phyloP scores from a whole-genome alignment of 2,113 vertebrate species.

The Balaeniceps rex region DNA sequence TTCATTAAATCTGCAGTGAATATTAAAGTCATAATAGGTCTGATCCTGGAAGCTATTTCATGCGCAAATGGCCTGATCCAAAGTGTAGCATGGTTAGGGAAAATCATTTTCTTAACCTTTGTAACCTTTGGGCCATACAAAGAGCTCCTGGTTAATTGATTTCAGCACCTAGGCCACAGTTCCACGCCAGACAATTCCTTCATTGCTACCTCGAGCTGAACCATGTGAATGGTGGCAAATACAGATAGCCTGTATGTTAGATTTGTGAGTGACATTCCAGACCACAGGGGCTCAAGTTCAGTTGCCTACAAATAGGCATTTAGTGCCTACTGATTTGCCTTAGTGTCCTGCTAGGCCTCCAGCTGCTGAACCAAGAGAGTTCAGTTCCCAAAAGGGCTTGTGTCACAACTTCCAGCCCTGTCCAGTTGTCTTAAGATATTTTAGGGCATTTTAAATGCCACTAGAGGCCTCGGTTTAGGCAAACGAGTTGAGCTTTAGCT shows the following conservation, averaged over 20 bases:
- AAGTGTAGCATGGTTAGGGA: neutral
- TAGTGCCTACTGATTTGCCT: neutral
- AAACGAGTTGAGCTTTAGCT: neutral
- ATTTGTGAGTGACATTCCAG: neutral
- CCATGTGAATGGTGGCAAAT: neutral
- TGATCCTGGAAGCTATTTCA: conserved; percentile 22
- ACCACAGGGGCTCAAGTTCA: neutral
- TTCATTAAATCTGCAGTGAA: conserved; percentile 52
- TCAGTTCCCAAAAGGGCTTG: neutral
- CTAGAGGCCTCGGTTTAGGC: neutral
- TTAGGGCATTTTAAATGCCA: neutral
- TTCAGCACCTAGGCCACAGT: neutral
- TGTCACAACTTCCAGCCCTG: neutral
- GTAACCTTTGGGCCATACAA: neutral
- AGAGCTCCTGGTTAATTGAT: neutral
- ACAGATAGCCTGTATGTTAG: neutral
- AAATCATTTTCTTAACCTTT: neutral
- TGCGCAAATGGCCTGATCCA: neutral
- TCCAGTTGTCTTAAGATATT: neutral
- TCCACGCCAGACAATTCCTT: neutral
- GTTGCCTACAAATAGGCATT: neutral
- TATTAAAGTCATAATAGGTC: neutral
- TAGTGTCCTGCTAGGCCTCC: neutral
- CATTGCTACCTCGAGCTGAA: neutral
- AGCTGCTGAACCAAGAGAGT: neutral